Evolutionary conservation across 2,888 invertebrate species (phyloP), one percentile per base, ranked within the genome.

Genomic region (Caenorhabditis auriculariae): DNA sequence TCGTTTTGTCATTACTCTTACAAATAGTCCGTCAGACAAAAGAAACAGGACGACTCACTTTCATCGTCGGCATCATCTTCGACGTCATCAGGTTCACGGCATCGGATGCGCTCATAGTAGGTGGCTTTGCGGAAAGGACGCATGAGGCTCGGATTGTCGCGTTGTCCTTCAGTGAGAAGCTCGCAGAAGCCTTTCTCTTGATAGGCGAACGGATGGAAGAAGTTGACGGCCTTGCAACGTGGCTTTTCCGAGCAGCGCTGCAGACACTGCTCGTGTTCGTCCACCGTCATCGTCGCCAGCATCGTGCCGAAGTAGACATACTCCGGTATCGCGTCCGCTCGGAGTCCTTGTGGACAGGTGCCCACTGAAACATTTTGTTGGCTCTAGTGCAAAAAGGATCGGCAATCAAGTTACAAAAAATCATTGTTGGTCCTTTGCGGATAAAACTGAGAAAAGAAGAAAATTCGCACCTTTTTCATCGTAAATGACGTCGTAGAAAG

Each of bases 301-400:
- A 80, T 77, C 7, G 71, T 76, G 26, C 80, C 80, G 50, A 80
- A 80, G 47, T 77, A 81, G 52, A 77, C 78, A 55, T 68, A 80
- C 42, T 80, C 77, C 19, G 78, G 81, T 38, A 81, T 75, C n/a
- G 78, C 80, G 38, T 77, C 74, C 44, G 75, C 70, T 35, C 75
- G 65, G 1, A 80, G 64, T 15, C 80, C 80, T 54, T 70, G 66
- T n/a, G 74, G 73, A 48, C 80, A 80, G 9, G 76, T 76, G 53
- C 59, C 48, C 6, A 62, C 61, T 64, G 53, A 42, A 66, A 59
- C 24, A 19, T 29, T 42, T 51, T 49, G 15, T 41, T 41, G 41
- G n/a, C n/a, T n/a, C n/a, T n/a, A n/a, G n/a, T n/a, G n/a, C n/a
- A n/a, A n/a, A n/a, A n/a, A n/a, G n/a, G n/a, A n/a, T n/a, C n/a